Conservation (phyloP, 2,113 vertebrate species). For the Hippocampus guttulatus region DNA sequence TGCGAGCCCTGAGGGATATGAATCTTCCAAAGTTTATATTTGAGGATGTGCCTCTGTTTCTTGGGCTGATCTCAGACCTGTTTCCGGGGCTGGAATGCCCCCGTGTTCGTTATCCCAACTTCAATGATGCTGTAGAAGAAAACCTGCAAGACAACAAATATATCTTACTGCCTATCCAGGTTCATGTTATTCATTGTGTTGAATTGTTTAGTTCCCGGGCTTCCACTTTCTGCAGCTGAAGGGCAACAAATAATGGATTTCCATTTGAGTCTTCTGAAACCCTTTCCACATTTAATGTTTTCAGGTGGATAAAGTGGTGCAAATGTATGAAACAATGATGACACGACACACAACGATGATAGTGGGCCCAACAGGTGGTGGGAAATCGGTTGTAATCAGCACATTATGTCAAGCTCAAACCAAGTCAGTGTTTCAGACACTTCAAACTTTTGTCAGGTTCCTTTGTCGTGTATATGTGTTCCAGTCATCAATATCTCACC, state of each 20-base stretch:
- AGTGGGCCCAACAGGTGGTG: constrained; percentile 93
- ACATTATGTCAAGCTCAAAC: constrained; percentile 90
- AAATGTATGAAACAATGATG: constrained; percentile 97
- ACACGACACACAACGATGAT: constrained; percentile 96
- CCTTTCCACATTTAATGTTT: constrained; percentile 9
- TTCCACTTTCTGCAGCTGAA: background rate
- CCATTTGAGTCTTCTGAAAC: background rate
- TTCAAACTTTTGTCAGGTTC: background rate
- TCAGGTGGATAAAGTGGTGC: constrained; percentile 96
- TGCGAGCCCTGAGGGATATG: constrained; percentile 94
- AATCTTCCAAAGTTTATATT: constrained; percentile 97
- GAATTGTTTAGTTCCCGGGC: background rate
- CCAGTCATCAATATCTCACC: constrained; percentile 9
- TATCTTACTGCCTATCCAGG: constrained; percentile 81
- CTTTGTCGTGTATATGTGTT: background rate
- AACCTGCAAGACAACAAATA: constrained; percentile 79
- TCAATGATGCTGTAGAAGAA: constrained; percentile 86
- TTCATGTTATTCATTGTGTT: constrained; percentile 32
- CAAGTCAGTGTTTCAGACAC: constrained; percentile 70
- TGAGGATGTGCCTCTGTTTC: constrained; percentile 93
- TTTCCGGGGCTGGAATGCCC: constrained; percentile 93
- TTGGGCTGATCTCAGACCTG: constrained; percentile 89
- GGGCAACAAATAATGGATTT: background rate
- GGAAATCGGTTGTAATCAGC: constrained; percentile 93
- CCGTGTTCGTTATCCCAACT: constrained; percentile 85